Base-by-base conservation (phyloP, 2,797 vertebrate species). In the Aselliscus stoliczkanus region DNA sequence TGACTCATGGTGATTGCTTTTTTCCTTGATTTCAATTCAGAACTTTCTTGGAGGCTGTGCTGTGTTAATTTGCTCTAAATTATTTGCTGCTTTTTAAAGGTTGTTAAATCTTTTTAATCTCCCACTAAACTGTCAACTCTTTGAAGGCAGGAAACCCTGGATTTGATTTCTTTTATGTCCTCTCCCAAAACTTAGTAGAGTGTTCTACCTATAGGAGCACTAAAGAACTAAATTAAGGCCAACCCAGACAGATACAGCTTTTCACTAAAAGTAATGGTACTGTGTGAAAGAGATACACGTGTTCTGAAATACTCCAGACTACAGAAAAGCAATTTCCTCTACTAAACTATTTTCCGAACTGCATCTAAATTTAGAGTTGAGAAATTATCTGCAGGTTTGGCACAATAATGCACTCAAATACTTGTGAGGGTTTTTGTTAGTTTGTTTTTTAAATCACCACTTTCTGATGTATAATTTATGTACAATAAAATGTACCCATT, bases 41-140 rank as follows among this genome's bases (percentile, higher is more conserved):
- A 88, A 88, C 69, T 88, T 37, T 31, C 11, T 42, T 62, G 5
- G 5, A 29, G 27, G 14, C 17, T 85, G 14, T 69, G 72, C 31
- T 79, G 17, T 95, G 92, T 88, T 96, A 95, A 92, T 88, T 88
- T 82, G 21, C 23, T 79, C 7, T 79, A 37, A 31, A 69, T 93
- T 88, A 90, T 79, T 77, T 44, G 52, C 17, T 82, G 67, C 56
- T 75, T 93, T 77, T 92, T 75, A 93, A 88, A 58, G 27, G 34
- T 47, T 58, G 62, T 31, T 64, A 77, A 67, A 73, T 85, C 62
- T 84, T 95, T 77, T 65, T 64, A 88, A 95, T 39, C 58, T 82
- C 47, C 17, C 29, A 81, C 50, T 85, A 50, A 87, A 67, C 77
- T 73, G 54, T 73, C 62, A 83, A 73, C 31, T 69, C n/a, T 87